Evolutionary conservation across 2,797 vertebrate species (phyloP).

Genomic region (Scyliorhinus canicula): DNA sequence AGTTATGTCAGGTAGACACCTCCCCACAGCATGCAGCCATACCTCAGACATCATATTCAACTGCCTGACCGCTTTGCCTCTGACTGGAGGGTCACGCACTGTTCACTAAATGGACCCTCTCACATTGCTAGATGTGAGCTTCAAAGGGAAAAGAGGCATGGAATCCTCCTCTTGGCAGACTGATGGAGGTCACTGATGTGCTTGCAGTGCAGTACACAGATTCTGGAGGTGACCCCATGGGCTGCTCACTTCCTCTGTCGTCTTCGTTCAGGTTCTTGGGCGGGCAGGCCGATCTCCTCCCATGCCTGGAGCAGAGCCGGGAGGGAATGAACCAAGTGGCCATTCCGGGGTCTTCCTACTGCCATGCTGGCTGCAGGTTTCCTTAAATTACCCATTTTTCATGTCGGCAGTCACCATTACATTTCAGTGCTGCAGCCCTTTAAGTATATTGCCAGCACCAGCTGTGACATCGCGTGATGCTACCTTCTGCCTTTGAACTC

Average conservation of each 20-base stretch:
- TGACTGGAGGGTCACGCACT: too few species aligned
- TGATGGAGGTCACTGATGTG: neutral
- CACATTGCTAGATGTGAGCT: too few species aligned
- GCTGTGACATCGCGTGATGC: neutral
- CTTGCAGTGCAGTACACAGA: neutral
- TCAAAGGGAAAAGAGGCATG: too few species aligned
- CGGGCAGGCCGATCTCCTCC: too few species aligned
- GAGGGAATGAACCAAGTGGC: neutral
- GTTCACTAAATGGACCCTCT: too few species aligned
- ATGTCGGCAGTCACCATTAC: neutral
- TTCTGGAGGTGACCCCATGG: neutral
- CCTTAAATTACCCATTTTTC: neutral
- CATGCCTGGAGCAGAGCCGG: neutral
- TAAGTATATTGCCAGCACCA: neutral
- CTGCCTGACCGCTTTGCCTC: too few species aligned
- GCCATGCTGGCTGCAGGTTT: neutral
- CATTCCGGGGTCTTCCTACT: neutral
- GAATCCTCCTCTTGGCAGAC: too few species aligned
- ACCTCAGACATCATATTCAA: too few species aligned
- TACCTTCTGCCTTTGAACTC: neutral
- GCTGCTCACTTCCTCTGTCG: neutral
- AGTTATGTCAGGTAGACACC: too few species aligned
- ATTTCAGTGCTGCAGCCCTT: neutral
- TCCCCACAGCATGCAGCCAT: too few species aligned
- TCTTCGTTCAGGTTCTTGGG: neutral